These are phyloP conservation scores for Synanthedon myopaeformis DNA, from an alignment of 2,888 invertebrate species.

Conservation along the genomic window DNA sequence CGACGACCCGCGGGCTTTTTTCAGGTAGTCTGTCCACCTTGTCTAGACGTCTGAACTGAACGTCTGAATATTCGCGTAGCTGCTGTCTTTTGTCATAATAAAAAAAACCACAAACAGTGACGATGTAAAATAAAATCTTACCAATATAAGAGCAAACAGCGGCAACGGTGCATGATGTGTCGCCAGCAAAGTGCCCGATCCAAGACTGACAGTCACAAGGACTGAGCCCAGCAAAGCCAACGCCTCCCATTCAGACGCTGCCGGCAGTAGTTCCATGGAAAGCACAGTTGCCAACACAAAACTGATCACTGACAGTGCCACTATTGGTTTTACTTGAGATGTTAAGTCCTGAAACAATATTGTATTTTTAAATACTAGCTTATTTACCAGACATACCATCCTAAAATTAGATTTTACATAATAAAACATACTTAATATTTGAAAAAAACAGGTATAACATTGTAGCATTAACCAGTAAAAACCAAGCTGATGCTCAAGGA, in stretches of 20 bases:
- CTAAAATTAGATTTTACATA: no score
- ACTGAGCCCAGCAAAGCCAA: slow-evolving; percentile 73
- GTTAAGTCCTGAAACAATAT: slow-evolving; percentile 64
- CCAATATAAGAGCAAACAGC: slow-evolving; percentile 81
- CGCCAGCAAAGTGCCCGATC: slow-evolving; percentile 72
- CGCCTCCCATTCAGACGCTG: slow-evolving; percentile 72
- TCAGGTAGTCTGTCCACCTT: no score
- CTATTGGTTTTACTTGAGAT: slow-evolving; percentile 47
- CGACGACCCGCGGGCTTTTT: no score
- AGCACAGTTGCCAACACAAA: slow-evolving; percentile 63
- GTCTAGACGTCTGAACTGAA: no score
- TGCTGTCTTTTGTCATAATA: no score
- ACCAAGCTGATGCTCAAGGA: no score
- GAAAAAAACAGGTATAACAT: no score
- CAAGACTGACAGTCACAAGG: slow-evolving; percentile 69
- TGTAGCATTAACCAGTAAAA: no score
- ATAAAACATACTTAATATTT: no score
- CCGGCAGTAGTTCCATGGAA: slow-evolving; percentile 66
- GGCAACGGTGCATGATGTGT: slow-evolving; percentile 75
- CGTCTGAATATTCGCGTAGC: no score
- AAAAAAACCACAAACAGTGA: no score
- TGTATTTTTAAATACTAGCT: not conserved
- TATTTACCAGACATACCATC: not conserved
- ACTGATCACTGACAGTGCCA: slow-evolving; percentile 64
- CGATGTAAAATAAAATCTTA: slow-evolving; percentile 24